phyloP scores from a whole-genome alignment of 2,113 vertebrate genomes.

The Macquaria australasica region DNA sequence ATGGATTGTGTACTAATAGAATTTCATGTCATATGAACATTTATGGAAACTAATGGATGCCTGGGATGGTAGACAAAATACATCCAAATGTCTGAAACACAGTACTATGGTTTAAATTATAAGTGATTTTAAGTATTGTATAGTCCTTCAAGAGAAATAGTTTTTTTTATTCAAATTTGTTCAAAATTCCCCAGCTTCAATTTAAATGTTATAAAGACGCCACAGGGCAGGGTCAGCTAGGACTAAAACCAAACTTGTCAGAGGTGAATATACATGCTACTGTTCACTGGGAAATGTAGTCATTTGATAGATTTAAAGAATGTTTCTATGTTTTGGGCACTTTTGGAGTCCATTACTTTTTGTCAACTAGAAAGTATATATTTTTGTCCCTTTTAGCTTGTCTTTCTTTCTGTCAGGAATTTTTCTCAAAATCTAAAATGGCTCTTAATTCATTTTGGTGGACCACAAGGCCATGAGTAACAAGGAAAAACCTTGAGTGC shows the following conservation, averaged over 20 bases:
- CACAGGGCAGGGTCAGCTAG: too few relatives aligned
- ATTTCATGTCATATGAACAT: neutral
- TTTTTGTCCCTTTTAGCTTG: neutral
- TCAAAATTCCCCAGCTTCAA: too few relatives aligned
- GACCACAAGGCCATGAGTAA: neutral
- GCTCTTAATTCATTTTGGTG: neutral
- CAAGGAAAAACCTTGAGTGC: neutral
- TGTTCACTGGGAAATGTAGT: too few relatives aligned
- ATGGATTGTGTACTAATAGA: neutral
- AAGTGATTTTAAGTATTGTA: neutral
- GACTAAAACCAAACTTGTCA: too few relatives aligned
- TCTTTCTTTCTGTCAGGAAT: neutral
- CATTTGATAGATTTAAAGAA: too few relatives aligned
- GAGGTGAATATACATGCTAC: too few relatives aligned
- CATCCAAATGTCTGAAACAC: neutral
- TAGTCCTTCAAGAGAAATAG: too few relatives aligned
- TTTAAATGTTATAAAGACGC: too few relatives aligned
- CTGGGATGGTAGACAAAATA: neutral
- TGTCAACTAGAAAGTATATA: neutral
- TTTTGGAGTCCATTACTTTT: neutral
- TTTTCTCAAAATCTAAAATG: neutral
- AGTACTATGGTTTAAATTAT: neutral
- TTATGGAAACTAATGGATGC: neutral
- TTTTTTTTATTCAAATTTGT: too few relatives aligned
- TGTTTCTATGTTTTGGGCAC: neutral